phyloP scores from a whole-genome alignment of 2,113 vertebrate genomes.

The Pseudorhombus dupliciocellatus region DNA sequence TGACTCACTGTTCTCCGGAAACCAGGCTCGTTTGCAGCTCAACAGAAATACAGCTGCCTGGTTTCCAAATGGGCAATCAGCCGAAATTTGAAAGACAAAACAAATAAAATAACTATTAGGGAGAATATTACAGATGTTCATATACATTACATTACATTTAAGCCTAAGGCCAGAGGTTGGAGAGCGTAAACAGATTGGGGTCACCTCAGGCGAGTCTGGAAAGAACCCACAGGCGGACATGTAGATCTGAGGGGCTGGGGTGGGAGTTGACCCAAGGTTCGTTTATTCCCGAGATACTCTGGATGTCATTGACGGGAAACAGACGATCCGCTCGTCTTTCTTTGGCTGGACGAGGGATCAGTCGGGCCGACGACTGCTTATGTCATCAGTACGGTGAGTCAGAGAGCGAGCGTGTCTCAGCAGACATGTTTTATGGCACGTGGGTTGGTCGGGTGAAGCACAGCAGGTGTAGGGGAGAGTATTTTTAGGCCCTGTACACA shows the following conservation, averaged over 20 bases:
- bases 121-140: not conserved
- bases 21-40: conserved; percentile 15
- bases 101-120: not conserved
- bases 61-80: conserved; percentile 18
- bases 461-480: conserved; percentile 66
- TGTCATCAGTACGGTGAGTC: conserved; percentile 48
- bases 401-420: conserved; percentile 7
- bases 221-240: conserved; percentile 6
- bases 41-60: conserved; percentile 31
- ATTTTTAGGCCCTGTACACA: conserved; percentile 62
- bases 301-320: conserved; percentile 47
- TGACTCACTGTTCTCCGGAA: conserved; percentile 29
- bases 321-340: conserved; percentile 39
- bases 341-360: conserved; percentile 56
- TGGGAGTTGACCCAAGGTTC: conserved; percentile 5
- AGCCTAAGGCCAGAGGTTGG: not conserved
- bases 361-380: conserved; percentile 42
- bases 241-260: not conserved
- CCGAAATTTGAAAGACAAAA: not conserved
- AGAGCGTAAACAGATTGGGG: not conserved
- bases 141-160: not conserved
- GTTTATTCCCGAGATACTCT: conserved; percentile 28
- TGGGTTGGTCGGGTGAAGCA: conserved; percentile 41
- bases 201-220: conserved; percentile 31
- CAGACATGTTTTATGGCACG: conserved; percentile 58